Percentiles rank a stretch among this genome's conserved stretches.
Conservation (phyloP, 2,797 vertebrate species). For the Macrochelys suwanniensis region DNA sequence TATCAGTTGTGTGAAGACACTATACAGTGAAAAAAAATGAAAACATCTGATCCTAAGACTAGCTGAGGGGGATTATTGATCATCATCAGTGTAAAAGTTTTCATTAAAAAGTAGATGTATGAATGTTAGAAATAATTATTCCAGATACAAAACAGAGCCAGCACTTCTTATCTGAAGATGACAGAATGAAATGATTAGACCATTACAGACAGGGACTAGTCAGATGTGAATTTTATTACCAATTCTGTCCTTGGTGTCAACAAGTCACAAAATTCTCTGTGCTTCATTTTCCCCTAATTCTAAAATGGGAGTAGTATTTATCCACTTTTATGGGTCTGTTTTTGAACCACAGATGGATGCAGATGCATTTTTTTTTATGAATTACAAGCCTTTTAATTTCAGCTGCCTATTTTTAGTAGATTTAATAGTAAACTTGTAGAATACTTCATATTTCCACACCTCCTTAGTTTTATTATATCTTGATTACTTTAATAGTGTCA, state of each 20-base stretch:
- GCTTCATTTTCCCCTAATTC: not conserved
- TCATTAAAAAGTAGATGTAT: not conserved
- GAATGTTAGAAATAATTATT: not conserved
- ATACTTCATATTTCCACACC: not conserved
- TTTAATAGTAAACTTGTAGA: not conserved
- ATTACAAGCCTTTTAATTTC: not conserved
- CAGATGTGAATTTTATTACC: not conserved
- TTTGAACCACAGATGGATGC: not conserved
- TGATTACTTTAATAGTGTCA: not conserved
- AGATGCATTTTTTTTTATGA: not conserved
- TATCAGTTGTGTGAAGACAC: not conserved
- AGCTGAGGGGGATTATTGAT: not conserved
- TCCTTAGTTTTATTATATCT: not conserved
- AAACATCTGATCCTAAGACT: not conserved
- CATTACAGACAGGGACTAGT: not conserved
- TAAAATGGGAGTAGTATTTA: not conserved
- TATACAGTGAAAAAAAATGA: not conserved
- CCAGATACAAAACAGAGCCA: not conserved
- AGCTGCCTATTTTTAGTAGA: not conserved
- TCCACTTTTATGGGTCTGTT: not conserved
- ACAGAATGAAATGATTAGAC: not conserved
- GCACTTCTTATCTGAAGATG: not conserved
- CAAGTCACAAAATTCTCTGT: not conserved
- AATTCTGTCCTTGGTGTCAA: not conserved
- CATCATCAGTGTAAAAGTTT: not conserved